These are phyloP conservation scores for Hepsetus odoe DNA, from an alignment of 2,113 vertebrate species.

Conservation along the genomic window DNA sequence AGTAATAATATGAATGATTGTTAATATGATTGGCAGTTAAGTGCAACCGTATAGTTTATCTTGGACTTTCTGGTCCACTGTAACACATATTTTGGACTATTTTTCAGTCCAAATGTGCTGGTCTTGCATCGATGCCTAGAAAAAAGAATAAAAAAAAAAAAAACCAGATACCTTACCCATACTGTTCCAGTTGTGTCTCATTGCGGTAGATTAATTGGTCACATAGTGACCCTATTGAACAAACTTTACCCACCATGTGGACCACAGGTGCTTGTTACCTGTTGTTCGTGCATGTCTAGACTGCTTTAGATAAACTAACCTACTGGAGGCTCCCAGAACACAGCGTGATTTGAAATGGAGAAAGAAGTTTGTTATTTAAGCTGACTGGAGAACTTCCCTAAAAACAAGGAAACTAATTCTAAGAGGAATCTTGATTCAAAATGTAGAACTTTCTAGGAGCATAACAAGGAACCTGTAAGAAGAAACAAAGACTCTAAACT, in stretches of 20 bases:
- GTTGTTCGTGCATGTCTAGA: background rate
- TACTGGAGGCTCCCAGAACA: background rate
- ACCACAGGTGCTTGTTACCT: constrained; percentile 32
- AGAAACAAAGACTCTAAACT: too few relatives aligned
- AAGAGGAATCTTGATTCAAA: too few relatives aligned
- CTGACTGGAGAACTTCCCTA: too few relatives aligned
- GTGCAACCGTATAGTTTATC: background rate
- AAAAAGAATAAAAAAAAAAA: too few relatives aligned
- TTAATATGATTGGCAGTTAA: too few relatives aligned
- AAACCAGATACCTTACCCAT: background rate
- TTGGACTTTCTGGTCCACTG: background rate
- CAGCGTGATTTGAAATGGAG: background rate
- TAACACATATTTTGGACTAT: background rate
- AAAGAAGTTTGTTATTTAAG: background rate
- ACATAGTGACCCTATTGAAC: constrained; percentile 10
- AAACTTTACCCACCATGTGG: background rate
- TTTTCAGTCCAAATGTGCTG: background rate
- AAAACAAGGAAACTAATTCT: too few relatives aligned
- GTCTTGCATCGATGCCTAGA: background rate
- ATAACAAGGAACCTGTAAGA: background rate
- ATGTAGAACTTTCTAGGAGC: too few relatives aligned
- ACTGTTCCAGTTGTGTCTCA: constrained; percentile 23
- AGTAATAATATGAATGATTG: background rate
- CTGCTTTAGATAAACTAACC: constrained; percentile 23
- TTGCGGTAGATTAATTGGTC: constrained; percentile 9